Conservation (phyloP, 2,888 invertebrate species). For the Leptarthrus brevirostris region DNA sequence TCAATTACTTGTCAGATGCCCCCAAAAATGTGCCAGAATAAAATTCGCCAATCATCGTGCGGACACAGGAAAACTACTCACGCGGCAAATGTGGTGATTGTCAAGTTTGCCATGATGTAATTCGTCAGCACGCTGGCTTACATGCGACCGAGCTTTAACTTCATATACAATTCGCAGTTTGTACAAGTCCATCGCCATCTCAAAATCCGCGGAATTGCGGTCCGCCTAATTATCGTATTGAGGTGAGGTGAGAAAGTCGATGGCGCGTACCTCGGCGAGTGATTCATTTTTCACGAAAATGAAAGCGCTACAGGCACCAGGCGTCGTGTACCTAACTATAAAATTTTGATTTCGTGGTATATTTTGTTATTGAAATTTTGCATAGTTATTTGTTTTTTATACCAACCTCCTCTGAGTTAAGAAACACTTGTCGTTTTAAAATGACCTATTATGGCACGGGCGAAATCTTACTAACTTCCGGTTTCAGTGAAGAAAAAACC, state of each 20-base stretch:
- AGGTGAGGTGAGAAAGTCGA: constrained; percentile 12
- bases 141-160: not conserved
- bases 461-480: too few species aligned
- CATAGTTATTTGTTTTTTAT: too few species aligned
- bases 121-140: not conserved
- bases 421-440: too few species aligned
- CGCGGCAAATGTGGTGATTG: not conserved
- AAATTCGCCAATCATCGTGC: not conserved
- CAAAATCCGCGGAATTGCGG: not conserved
- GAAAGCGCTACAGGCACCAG: not conserved
- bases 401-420: too few species aligned
- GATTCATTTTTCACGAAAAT: not conserved
- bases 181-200: not conserved
- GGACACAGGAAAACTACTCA: not conserved
- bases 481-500: too few species aligned
- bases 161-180: too few species aligned
- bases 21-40: not conserved
- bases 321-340: too few species aligned
- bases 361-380: not conserved
- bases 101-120: constrained; percentile 3
- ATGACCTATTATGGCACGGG: too few species aligned
- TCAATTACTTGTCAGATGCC: not conserved
- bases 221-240: constrained; percentile 1
- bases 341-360: too few species aligned
- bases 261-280: not conserved